These are phyloP conservation scores for Bombus fervidus DNA, from an alignment of 1,140 invertebrate genomes.

Conservation along the genomic window DNA sequence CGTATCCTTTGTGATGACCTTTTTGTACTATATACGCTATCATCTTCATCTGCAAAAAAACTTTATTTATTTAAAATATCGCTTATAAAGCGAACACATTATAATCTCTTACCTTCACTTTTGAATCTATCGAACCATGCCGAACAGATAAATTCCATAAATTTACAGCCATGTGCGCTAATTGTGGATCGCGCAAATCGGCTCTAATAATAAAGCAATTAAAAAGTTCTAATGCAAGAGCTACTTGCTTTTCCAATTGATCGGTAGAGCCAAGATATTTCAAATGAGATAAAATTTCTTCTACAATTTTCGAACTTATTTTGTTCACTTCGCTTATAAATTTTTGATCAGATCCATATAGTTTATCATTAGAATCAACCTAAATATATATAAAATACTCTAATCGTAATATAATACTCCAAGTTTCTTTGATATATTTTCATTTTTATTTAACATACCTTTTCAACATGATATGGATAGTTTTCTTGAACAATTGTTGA, in stretches of 20 bases:
- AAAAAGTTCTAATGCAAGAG: slow-evolving; percentile 89
- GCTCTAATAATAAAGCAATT: slow-evolving; percentile 87
- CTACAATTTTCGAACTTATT: slow-evolving; percentile 89
- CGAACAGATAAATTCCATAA: slow-evolving; percentile 91
- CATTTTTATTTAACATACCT: slow-evolving; percentile 82
- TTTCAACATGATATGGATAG: slow-evolving; percentile 92
- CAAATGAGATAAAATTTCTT: slow-evolving; percentile 89
- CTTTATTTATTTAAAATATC: background rate
- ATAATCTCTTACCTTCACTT: slow-evolving; percentile 78
- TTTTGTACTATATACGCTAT: slow-evolving; percentile 74
- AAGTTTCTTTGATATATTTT: background rate
- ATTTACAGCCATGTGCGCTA: slow-evolving; percentile 88
- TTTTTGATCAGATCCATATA: slow-evolving; percentile 95
- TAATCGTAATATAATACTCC: slow-evolving; percentile 32
- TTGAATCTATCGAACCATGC: slow-evolving; percentile 82
- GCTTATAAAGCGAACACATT: background rate
- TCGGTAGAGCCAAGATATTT: slow-evolving; percentile 85
- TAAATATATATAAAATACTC: slow-evolving; percentile 71
- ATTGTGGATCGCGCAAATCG: slow-evolving; percentile 85
- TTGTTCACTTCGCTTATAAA: slow-evolving; percentile 92
- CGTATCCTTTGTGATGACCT: slow-evolving; percentile 71
- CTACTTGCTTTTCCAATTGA: slow-evolving; percentile 86
- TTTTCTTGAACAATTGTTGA: slow-evolving; percentile 88
- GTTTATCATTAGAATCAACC: slow-evolving; percentile 96
- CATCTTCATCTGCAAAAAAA: slow-evolving; percentile 67